Evolutionary conservation across 2,113 vertebrate species (phyloP), one percentile per base, ranked within the genome.

Genomic region (Axis porcinus): DNA sequence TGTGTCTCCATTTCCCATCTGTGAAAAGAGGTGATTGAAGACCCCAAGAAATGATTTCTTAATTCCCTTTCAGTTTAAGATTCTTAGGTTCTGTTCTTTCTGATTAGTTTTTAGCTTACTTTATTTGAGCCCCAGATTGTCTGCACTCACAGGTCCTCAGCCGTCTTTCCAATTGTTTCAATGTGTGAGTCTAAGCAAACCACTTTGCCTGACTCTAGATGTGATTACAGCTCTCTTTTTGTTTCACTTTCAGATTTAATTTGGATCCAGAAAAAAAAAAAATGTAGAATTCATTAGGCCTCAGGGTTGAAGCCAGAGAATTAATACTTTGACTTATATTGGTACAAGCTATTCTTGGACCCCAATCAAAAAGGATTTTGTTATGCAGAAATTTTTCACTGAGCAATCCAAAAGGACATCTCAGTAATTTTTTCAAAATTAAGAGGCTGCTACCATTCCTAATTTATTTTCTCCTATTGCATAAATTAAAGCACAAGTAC

Each of bases 201-300:
- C 52, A 64, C 45, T 81, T 84, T 86, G 19, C 12, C 28, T 96
- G 16, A 79, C 28, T 60, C 21, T 12, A n/a, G 43, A 62, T n/a
- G n/a, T 74, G 15, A 60, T 95, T 93, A 79, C 17, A 93, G 10
- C 45, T 27, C 30, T 91, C 2, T 76, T 89, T 86, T 92, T 64
- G 50, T 60, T 93, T 93, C 10, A 40, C 6, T 85, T 87, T 55
- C 60, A 91, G 50, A 47, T 93, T 97, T 94, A 78, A 87, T 94
- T 76, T 92, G 93, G 89, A 82, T 78, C 76, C 62, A 84, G 89
- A 40, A 83, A n/a, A n/a, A 40, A 86, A 27, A 94, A 45, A 88
- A 64, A 47, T 67, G 15, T 45, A 15, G 50, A 86, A 82, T 91
- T 92, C 25, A 54, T 58, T 86, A 86, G 50, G 12, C 19, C 43